Base-by-base conservation (phyloP, 2,113 vertebrate genomes). In the Arvicanthis niloticus region DNA sequence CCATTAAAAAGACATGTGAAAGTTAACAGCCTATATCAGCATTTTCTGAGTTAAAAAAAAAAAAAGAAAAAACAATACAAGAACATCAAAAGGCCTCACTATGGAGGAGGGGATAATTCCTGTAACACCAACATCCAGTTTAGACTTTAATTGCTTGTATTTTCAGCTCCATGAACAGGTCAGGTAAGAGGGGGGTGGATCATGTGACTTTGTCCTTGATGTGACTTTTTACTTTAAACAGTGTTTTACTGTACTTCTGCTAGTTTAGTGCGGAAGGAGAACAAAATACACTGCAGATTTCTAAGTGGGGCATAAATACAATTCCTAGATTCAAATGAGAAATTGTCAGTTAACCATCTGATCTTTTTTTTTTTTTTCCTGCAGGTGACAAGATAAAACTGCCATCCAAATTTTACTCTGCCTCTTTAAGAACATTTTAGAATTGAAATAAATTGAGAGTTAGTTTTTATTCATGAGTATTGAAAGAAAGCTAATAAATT, bases 101-200 rank as follows among this genome's bases (percentile, higher is more conserved):
- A 0, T 68, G 2, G 56, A 58, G 40, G 67, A 22, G 58, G 26
- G 31, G 34, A 58, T 80, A 94, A 92, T 87, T 10, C 58, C 5
- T 62, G 29, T 48, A 75, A 85, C 34, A 13, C 80, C 22, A 84
- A 26, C 42, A 48, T 80, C 4, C 19, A 76, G n/a, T 80, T 96
- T 78, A 91, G 90, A 67, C 82, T 90, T 70, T 95, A 96, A 96
- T 87, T 89, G 77, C 29, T 76, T 91, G 75, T 29, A 80, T 22
- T 70, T 87, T 37, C 17, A 95, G 51, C 62, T 73, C 17, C 56
- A 75, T 15, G 48, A 70, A 51, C 42, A n/a, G 67, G 31, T 53
- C 67, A 89, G 82, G 80, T 81, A 88, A 94, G 31, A 80, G 40
- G 88, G 17, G 45, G 16, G 31, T 40, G 9, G 21, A 62, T 60